Percentiles rank a stretch among this genome's conserved stretches.
These are phyloP conservation scores for Sarcophaga bullata DNA, from an alignment of 1,140 invertebrate genomes.

Conservation along the genomic window DNA sequence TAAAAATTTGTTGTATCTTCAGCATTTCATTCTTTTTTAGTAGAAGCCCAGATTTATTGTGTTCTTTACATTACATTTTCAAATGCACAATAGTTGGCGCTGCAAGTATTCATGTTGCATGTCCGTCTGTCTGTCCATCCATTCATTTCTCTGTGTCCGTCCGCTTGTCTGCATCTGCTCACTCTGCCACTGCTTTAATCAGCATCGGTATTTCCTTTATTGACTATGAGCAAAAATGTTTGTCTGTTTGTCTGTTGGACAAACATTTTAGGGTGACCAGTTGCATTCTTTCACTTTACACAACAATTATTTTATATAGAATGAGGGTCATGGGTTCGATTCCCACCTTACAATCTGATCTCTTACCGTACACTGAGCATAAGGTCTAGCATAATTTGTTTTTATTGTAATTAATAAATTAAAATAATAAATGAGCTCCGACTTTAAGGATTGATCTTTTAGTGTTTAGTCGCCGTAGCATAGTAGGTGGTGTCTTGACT, in stretches of 20 bases:
- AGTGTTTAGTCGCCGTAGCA: no score
- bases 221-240: constrained; percentile 7
- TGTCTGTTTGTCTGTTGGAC: constrained; percentile 13
- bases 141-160: background rate
- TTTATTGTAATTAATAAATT: no score
- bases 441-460: no score
- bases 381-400: no score
- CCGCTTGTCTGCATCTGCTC: background rate
- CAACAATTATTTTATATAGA: no score
- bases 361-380: no score
- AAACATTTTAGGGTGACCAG: constrained; percentile 24
- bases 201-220: constrained; percentile 19
- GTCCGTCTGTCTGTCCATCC: background rate
- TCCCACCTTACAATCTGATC: no score
- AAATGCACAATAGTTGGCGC: background rate
- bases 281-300: background rate
- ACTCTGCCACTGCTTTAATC: background rate
- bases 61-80: constrained; percentile 14
- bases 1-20: constrained; percentile 6
- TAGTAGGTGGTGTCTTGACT: no score
- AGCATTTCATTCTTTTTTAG: constrained; percentile 1
- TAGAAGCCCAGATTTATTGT: constrained; percentile 22
- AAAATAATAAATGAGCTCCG: no score
- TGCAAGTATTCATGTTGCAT: background rate
- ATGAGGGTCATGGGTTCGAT: no score